Evolutionary conservation across 1,140 invertebrate genomes (phyloP), one percentile per base, ranked within the genome.

Genomic region (Heterodera carotae): DNA sequence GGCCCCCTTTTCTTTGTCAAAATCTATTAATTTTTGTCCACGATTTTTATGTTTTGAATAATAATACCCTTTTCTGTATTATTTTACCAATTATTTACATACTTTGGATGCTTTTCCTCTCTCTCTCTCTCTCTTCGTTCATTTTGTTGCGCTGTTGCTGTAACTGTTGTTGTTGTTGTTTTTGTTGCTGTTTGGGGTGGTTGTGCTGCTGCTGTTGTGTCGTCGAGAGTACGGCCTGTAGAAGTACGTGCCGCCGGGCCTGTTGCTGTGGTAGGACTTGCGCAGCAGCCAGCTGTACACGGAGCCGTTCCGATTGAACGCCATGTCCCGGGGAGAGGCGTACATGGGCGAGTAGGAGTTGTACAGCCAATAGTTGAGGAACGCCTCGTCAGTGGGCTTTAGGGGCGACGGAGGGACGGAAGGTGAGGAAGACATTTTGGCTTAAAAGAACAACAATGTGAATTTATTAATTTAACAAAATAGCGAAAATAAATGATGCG

Each of bases 341-440:
- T 56, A 56, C 48, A 56, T 56, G 12, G 48, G 48, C 15, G 48
- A 56, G 48, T 56, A 56, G 15, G 48, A 56, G 22, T 56, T 56
- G 48, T 56, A 56, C 48, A 56, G 48, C 48, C 48, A 56, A 56
- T 56, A 56, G 48, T 56, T 56, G 48, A 56, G 48, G 48, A 56
- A 56, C 4, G 48, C 48, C 22, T 56, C 48, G 48, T 56, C 48
- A 22, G 48, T 56, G 48, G 48, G 48, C 48, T 56, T 56, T 22
- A 56, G 22, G 5, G 48, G 48, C 12, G 48, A 12, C 15, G 48
- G 48, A 56, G 48, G 48, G 18, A 18, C 48, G 15, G 15, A 4
- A 22, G 48, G 22, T 5, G 48, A 5, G 48, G 48, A 15, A 18
- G 48, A 56, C 48, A 56, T 56, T 43, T 43, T 15, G 48, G 18